Conservation (phyloP, 2,888 invertebrate species). For the Amphipyra berbera region DNA sequence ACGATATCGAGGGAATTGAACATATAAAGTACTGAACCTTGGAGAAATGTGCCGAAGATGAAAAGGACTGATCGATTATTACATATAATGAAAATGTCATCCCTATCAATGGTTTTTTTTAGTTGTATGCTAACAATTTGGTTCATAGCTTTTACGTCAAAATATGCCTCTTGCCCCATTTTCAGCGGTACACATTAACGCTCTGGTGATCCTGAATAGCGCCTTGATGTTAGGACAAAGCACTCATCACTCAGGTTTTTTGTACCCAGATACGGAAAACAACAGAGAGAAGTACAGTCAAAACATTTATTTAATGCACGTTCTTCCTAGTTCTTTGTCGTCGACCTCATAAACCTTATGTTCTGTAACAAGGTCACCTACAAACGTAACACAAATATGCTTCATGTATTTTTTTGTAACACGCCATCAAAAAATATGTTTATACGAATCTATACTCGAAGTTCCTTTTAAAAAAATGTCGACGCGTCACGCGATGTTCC, state of each 20-base stretch:
- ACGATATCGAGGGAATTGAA: not conserved
- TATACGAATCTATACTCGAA: not conserved
- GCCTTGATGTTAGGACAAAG: constrained; percentile 21
- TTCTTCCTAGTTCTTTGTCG: constrained; percentile 23
- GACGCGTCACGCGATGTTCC: constrained; percentile 44
- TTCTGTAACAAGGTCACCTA: constrained; percentile 35
- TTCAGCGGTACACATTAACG: constrained; percentile 22
- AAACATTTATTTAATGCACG: not conserved
- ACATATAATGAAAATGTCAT: too few relatives aligned
- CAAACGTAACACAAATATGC: constrained; percentile 3
- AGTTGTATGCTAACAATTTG: not conserved
- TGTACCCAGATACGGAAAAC: constrained; percentile 8
- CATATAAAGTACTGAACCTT: not conserved
- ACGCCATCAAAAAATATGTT: too few relatives aligned
- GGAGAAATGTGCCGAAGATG: too few relatives aligned
- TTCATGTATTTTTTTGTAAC: too few relatives aligned
- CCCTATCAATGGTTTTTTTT: too few relatives aligned
- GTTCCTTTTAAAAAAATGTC: constrained; percentile 17
- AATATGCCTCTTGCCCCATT: constrained; percentile 20
- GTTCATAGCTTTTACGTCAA: not conserved
- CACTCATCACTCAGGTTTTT: constrained; percentile 23
- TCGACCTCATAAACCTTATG: constrained; percentile 28
- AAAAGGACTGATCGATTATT: too few relatives aligned
- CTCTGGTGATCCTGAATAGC: constrained; percentile 20
- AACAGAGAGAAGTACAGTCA: constrained; percentile 9